These are phyloP conservation scores for Microcebus jonahi DNA, from an alignment of 2,113 vertebrate species.

Conservation along the genomic window DNA sequence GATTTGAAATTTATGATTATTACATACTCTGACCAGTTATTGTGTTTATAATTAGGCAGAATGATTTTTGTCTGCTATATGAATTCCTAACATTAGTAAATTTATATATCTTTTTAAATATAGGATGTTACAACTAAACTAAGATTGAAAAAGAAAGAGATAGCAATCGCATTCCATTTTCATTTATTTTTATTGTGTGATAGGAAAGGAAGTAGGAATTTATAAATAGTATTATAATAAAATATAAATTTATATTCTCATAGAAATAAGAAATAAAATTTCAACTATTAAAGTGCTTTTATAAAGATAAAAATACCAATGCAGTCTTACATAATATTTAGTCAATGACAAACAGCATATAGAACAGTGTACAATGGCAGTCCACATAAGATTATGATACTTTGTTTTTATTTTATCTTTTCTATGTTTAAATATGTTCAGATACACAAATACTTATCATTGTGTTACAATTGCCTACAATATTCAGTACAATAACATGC, in stretches of 20 bases:
- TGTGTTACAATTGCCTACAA: not conserved
- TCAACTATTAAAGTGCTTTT: not conserved
- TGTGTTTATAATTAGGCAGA: conserved; percentile 8
- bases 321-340: not conserved
- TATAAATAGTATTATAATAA: not conserved
- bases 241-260: too few species aligned
- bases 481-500: not conserved
- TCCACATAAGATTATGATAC: not conserved
- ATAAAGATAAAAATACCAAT: not conserved
- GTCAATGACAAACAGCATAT: not conserved
- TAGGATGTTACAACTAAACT: conserved; percentile 14
- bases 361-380: not conserved
- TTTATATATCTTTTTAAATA: not conserved
- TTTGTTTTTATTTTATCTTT: not conserved
- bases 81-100: not conserved
- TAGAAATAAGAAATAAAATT: conserved; percentile 31
- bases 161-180: not conserved
- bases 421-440: not conserved
- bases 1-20: not conserved
- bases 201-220: conserved; percentile 2
- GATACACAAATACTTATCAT: not conserved
- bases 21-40: not conserved
- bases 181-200: not conserved
- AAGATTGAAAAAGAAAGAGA: not conserved
- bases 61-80: not conserved